Evolutionary conservation across 2,888 invertebrate genomes (phyloP).

Genomic region (Leptinotarsa haldemani): DNA sequence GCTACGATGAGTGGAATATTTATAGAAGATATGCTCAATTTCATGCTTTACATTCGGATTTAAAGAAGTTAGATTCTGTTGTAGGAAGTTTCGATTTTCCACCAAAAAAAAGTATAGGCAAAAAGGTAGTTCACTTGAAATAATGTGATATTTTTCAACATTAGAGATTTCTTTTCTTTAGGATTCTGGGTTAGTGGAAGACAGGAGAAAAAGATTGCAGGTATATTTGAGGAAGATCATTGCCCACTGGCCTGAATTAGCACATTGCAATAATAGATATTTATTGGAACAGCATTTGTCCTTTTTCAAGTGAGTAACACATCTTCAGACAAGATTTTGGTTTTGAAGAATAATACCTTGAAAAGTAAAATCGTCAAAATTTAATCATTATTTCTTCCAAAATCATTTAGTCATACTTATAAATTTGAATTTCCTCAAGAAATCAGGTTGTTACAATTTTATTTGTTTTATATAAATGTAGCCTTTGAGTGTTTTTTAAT

Average conservation of each 20-base stretch:
- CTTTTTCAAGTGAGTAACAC: conserved; percentile 80
- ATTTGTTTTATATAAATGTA: too few species aligned
- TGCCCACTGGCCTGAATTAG: conserved; percentile 82
- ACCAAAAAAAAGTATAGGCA: conserved; percentile 93
- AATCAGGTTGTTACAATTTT: too few species aligned
- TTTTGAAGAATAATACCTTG: neutral
- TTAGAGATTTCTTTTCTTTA: conserved; percentile 56
- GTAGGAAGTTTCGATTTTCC: conserved; percentile 90
- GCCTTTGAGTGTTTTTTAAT: too few species aligned
- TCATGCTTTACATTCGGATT: conserved; percentile 83
- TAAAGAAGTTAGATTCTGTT: conserved; percentile 85
- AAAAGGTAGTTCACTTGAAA: conserved; percentile 74
- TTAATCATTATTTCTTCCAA: too few species aligned
- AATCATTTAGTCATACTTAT: too few species aligned
- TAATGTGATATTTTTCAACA: neutral
- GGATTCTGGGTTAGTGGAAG: conserved; percentile 89
- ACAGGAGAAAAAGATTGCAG: conserved; percentile 85
- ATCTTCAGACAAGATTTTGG: neutral
- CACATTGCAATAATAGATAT: conserved; percentile 80
- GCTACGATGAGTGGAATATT: conserved; percentile 95
- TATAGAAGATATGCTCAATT: conserved; percentile 95
- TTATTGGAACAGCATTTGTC: conserved; percentile 84
- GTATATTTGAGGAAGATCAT: conserved; percentile 88
- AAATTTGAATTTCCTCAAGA: too few species aligned
- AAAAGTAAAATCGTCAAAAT: neutral